Percentiles rank a stretch among this genome's conserved stretches.
Evolutionary conservation across 2,888 invertebrate species (phyloP).

Genomic region (Tachina grossa): DNA sequence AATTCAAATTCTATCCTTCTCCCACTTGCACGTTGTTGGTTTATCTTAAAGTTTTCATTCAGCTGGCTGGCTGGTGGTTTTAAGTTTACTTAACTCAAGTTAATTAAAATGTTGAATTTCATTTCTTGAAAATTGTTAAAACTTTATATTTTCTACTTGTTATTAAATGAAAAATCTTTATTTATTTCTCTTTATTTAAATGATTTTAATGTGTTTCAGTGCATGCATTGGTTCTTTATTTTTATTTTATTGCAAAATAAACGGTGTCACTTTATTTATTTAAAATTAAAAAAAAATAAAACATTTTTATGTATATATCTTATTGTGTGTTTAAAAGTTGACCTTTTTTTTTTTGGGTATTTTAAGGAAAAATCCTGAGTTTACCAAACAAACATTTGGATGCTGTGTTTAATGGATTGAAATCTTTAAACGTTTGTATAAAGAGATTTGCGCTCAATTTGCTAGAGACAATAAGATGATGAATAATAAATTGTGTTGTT

Average conservation of each 20-base stretch:
- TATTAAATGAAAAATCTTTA: not conserved
- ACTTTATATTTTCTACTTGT: not conserved
- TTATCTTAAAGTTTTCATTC: constrained; percentile 56
- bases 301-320: constrained; percentile 14
- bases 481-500: constrained; percentile 17
- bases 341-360: constrained; percentile 54
- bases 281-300: constrained; percentile 25
- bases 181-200: not conserved
- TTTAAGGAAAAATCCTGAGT: not conserved
- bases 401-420: constrained; percentile 8
- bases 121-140: constrained; percentile 30
- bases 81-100: constrained; percentile 65
- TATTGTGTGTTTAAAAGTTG: constrained; percentile 20
- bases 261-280: constrained; percentile 26
- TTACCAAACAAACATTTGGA: constrained; percentile 5
- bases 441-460: constrained; percentile 52
- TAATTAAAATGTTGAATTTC: constrained; percentile 68
- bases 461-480: constrained; percentile 32
- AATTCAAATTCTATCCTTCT: constrained; percentile 51
- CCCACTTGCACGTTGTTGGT: constrained; percentile 10
- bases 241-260: not conserved
- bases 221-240: not conserved
- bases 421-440: constrained; percentile 17
- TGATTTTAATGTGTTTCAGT: not conserved
- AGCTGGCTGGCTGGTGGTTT: constrained; percentile 61